Percentiles rank a stretch among this genome's conserved stretches.
Conservation (phyloP, 2,797 vertebrate species). For the Sebastes paucispinis region DNA sequence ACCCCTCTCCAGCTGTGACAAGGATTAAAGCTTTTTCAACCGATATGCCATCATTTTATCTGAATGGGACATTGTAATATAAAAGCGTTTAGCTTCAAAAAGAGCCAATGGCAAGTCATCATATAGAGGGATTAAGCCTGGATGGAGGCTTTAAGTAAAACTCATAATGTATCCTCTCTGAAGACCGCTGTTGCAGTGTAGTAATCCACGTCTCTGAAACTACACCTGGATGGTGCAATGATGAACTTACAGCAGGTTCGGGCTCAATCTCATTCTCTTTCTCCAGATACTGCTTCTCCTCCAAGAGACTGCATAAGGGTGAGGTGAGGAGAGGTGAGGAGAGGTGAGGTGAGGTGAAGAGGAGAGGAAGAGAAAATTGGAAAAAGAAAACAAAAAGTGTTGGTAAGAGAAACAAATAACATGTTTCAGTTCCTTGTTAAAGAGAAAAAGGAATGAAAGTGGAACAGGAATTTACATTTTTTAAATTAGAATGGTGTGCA, state of each 20-base stretch:
- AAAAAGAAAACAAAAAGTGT: neutral
- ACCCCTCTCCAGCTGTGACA: neutral
- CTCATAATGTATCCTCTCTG: constrained; percentile 44
- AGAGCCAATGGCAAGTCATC: constrained; percentile 5
- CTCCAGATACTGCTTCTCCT: constrained; percentile 87
- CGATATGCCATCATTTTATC: neutral
- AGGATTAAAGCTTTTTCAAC: neutral
- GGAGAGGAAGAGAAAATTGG: neutral
- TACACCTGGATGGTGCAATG: constrained; percentile 33
- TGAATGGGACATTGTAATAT: neutral
- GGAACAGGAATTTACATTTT: neutral
- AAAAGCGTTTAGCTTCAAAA: constrained; percentile 17
- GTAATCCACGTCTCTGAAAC: constrained; percentile 49
- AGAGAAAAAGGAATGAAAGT: constrained; percentile 22
- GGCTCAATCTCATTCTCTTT: constrained; percentile 83
- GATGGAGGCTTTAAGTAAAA: constrained; percentile 50
- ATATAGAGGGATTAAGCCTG: constrained; percentile 38
- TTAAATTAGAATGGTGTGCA: neutral
- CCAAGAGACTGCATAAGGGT: constrained; percentile 80
- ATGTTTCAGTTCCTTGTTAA: constrained; percentile 48
- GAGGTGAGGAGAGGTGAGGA: neutral
- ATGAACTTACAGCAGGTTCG: constrained; percentile 85
- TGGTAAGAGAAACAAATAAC: neutral
- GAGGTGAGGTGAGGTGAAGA: neutral
- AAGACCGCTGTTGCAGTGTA: constrained; percentile 28